These are phyloP conservation scores for Sprattus sprattus DNA, from an alignment of 2,113 vertebrate species.

Conservation along the genomic window DNA sequence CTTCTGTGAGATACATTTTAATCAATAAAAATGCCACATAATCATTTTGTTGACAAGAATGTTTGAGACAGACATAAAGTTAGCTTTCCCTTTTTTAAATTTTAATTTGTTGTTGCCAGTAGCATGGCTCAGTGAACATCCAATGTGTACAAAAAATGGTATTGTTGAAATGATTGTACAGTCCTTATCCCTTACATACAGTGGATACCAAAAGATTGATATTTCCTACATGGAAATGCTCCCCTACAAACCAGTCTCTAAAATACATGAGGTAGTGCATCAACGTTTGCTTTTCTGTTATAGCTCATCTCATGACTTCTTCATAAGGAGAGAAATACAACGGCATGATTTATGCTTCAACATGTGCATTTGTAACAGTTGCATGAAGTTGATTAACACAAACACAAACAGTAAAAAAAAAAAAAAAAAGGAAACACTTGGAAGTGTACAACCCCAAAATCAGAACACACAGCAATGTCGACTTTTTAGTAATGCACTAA, in stretches of 20 bases:
- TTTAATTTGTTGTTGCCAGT: background rate
- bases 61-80: background rate
- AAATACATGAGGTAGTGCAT: constrained; percentile 3
- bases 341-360: background rate
- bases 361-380: constrained; percentile 35
- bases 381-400: constrained; percentile 46
- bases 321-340: background rate
- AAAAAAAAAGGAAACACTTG: background rate
- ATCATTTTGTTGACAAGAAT: background rate
- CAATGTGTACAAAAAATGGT: too few species aligned
- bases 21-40: constrained; percentile 1
- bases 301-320: background rate
- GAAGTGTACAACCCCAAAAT: background rate
- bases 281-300: background rate
- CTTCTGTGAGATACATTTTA: background rate
- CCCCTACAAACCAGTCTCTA: background rate
- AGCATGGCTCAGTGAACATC: background rate
- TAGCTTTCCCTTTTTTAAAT: background rate
- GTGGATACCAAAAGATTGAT: background rate
- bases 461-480: background rate
- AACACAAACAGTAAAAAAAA: background rate
- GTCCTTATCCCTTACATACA: background rate
- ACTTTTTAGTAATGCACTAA: background rate
- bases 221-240: background rate
- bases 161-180: too few species aligned